Evolutionary conservation across 2,888 invertebrate genomes (phyloP).

Genomic region (Helicoverpa assulta): DNA sequence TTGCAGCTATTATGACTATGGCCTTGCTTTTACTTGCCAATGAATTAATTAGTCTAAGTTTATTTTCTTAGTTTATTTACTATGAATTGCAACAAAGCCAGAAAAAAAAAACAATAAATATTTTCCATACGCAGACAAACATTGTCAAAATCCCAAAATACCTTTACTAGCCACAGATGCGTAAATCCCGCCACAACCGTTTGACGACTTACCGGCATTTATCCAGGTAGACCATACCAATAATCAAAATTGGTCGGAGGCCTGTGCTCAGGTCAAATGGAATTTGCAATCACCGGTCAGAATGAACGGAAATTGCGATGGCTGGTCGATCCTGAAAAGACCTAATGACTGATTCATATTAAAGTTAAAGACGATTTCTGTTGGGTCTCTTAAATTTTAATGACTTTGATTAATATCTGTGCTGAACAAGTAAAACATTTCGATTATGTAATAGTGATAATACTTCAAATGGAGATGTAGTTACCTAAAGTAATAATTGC

Average conservation of each 20-base stretch:
- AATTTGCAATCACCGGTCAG: slow-evolving; percentile 47
- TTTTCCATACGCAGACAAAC: background rate
- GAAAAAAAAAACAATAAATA: no score
- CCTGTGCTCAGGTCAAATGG: slow-evolving; percentile 31
- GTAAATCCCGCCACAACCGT: background rate
- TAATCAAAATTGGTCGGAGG: slow-evolving; percentile 35
- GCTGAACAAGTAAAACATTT: no score
- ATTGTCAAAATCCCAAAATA: background rate
- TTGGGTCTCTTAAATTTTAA: background rate
- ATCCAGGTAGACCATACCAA: slow-evolving; percentile 6
- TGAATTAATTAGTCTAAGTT: no score
- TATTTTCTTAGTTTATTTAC: no score
- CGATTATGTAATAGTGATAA: no score
- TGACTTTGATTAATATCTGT: background rate
- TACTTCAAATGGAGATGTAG: no score
- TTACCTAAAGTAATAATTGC: no score
- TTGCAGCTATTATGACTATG: no score
- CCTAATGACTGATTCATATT: background rate
- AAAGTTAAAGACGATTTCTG: background rate
- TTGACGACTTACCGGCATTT: background rate
- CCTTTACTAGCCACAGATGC: background rate
- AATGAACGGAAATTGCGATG: slow-evolving; percentile 45
- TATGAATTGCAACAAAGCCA: no score
- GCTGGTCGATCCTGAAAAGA: slow-evolving; percentile 18
- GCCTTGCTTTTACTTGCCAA: no score